Evolutionary conservation across 2,113 vertebrate genomes (phyloP), one percentile per base, ranked within the genome.

Genomic region (Plestiodon gilberti): DNA sequence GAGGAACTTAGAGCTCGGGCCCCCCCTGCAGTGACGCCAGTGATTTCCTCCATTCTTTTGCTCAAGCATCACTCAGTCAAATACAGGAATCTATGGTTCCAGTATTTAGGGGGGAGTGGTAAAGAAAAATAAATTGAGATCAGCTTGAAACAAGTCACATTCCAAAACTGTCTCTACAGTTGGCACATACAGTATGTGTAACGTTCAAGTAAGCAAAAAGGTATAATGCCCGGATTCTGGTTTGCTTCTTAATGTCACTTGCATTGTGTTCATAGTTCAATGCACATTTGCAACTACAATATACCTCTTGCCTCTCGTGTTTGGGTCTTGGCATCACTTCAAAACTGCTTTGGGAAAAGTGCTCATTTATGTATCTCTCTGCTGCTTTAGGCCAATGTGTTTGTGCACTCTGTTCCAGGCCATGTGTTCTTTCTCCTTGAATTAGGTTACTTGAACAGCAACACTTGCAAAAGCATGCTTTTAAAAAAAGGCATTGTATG

Each of bases 361-460:
- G 23, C 15, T 79, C 65, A 14, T 73, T 71, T 33, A 25, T 71
- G 14, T 61, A 2, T 80, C 4, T 48, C 20, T 73, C 77, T 35
- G 22, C 8, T 30, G 43, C 38, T 52, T 10, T 28, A 79, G 77
- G 30, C 69, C 73, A 79, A 62, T 40, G 6, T 18, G 61, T 48
- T 22, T 25, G 4, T n/a, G 55, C 59, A 35, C 78, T 81, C 17
- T 65, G 9, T 64, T 74, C 40, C 28, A 81, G 78, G 40, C 22
- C 43, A 18, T 43, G 62, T n/a, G 59, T 86, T 48, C 57, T 74
- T 81, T 86, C 61, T 81, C 57, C n/a, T 33, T 62, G 57, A 84
- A 84, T 73, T 81, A 74, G 70, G 57, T 81, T 86, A 75, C n/a
- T 74, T 86, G 85, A 85, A 78, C 11, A 59, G 10, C 75, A 83